These are phyloP conservation scores for Phortica variegata DNA, from an alignment of 1,140 invertebrate genomes.

Conservation along the genomic window DNA sequence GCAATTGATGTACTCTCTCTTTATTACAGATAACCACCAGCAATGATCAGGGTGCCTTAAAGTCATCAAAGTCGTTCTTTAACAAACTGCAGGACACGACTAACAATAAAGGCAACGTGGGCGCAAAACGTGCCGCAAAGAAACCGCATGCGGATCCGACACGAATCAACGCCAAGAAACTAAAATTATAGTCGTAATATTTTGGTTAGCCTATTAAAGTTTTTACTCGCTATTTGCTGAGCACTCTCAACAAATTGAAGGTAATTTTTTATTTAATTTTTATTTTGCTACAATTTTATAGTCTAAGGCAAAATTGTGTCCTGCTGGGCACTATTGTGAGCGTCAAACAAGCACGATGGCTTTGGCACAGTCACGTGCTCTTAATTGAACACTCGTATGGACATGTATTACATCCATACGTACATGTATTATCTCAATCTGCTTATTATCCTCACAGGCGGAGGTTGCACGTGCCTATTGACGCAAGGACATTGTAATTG, in stretches of 20 bases:
- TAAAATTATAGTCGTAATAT: constrained; percentile 34
- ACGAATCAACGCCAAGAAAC: constrained; percentile 39
- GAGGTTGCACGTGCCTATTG: no score
- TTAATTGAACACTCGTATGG: no score
- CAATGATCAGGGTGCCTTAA: constrained; percentile 61
- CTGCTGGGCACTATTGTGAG: no score
- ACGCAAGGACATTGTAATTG: no score
- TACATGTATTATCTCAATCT: no score
- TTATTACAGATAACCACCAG: constrained; percentile 56
- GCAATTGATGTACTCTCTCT: constrained; percentile 8
- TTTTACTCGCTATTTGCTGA: constrained; percentile 3
- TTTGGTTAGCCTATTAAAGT: constrained; percentile 10
- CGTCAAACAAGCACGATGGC: no score
- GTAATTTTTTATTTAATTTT: no score
- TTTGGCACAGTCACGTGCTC: constrained; percentile 30
- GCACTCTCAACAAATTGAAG: no score
- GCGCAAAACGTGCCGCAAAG: constrained; percentile 32
- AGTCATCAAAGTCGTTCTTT: constrained; percentile 83
- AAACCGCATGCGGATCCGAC: constrained; percentile 8
- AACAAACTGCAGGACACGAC: constrained; percentile 75
- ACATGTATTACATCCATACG: no score
- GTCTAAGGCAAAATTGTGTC: background rate
- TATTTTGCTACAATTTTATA: background rate
- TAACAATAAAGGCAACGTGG: background rate
- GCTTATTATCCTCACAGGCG: no score